Evolutionary conservation across 2,797 vertebrate genomes (phyloP), one percentile per base, ranked within the genome.

Genomic region (Gymnoscopelus braueri): DNA sequence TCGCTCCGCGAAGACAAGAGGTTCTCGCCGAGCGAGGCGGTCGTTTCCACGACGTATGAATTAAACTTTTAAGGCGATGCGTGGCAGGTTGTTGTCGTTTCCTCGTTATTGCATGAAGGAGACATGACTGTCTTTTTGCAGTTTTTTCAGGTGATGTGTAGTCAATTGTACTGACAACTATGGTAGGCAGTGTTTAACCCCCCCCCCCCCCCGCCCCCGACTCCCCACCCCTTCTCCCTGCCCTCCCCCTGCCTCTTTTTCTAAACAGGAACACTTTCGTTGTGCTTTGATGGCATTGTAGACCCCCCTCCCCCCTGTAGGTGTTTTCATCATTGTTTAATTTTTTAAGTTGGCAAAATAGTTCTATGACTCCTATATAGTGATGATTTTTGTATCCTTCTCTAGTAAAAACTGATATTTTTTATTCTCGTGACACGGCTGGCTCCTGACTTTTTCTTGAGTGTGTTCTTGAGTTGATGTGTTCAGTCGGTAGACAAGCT

Each of bases 361-460:
- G 91, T 93, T 93, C 90, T 91, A 92, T 85, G 89, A 93, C 90
- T 93, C 91, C 91, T 94, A 88, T 93, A 91, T 92, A 91, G 93
- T 94, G 93, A 89, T 91, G 91, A 92, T 97, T 98, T 98, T 99
- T 99, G 97, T 99, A 98, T 97, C 96, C 95, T 97, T 97, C 97
- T 96, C 96, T 96, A 98, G 97, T 98, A 97, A 98, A 66, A 94
- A 98, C 95, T 95, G 95, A 97, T 97, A 97, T 98, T 98, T 98
- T 98, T 96, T 98, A 98, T 97, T 95, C 96, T 96, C 95, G 96
- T 96, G 96, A 95, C 94, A 93, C 92, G 82, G 89, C 94, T 93
- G 94, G 93, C 85, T 95, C 91, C 91, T 87, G 95, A 93, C 93
- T 96, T 93, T 64, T 93, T 91, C 49, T 88, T 89, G 65, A 69